Evolutionary conservation across 2,113 vertebrate genomes (phyloP), one percentile per base, ranked within the genome.

Genomic region (Carassius carassius): DNA sequence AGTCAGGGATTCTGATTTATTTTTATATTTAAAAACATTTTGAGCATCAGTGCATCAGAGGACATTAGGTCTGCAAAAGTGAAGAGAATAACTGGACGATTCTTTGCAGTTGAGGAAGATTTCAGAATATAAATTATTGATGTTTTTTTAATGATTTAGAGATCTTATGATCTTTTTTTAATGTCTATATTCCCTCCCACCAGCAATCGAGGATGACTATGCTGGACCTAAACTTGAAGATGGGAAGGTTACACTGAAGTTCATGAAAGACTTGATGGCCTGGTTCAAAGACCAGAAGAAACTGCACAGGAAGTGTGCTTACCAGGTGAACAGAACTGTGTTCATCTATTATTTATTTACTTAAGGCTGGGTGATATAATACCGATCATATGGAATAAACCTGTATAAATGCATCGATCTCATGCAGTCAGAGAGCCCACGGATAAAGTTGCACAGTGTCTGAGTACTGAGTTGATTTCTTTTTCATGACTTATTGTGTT

Each of bases 201-300:
- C 91, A 99, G 97, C 95, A 54, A 99, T 99, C 0, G 97, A 98
- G 90, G 97, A 98, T 0, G 97, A 99, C 77, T 98, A 99, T 76
- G 93, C 93, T 0, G 97, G 97, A 19, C 97, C 97, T 17, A 97
- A 99, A 89, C 93, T 98, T 12, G 96, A 99, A 51, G 94, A 96
- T 0, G 96, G 97, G n/a, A 96, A 92, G 41, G 96, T 99, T 29
- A 98, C 97, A 0, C 17, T 95, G 81, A 87, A 91, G 12, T 98
- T 99, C 94, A 97, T 99, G 97, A 94, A 95, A 82, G 97, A 98
- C 13, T 92, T 98, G 88, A 98, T 99, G 96, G 95, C 96, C 8
- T 99, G 97, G 97, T 98, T 98, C 89, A 95, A 95, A 87, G 97
- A 97, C 1, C 96, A 99, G 91, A 98, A 97, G 90, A 99, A 98